phyloP scores from a whole-genome alignment of 2,888 invertebrate genomes.

The Nymphalis polychloros region DNA sequence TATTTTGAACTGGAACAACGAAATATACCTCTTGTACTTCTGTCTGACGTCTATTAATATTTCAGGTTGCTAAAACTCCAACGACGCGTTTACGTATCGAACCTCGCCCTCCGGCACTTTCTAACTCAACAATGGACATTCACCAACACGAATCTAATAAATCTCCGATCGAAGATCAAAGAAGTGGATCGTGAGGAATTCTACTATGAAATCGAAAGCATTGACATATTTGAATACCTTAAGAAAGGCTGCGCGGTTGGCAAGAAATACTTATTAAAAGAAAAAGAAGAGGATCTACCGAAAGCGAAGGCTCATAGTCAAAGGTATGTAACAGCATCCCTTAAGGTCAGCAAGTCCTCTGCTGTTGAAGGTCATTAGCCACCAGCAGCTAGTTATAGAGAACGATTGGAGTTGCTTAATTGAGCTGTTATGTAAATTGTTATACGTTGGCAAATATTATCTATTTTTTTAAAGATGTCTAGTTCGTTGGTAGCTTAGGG shows the following conservation, averaged over 20 bases:
- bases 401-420: too few species aligned
- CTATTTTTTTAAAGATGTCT: too few species aligned
- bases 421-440: too few species aligned
- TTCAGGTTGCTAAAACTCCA: conserved; percentile 89
- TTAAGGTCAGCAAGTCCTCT: too few species aligned
- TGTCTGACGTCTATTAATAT: conserved; percentile 14
- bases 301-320: conserved; percentile 73
- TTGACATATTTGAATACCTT: conserved; percentile 79
- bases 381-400: too few species aligned
- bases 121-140: conserved; percentile 90
- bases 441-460: too few species aligned
- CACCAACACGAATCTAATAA: conserved; percentile 65
- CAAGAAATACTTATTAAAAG: conserved; percentile 77
- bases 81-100: conserved; percentile 89
- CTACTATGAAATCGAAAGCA: conserved; percentile 79
- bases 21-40: too few species aligned
- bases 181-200: conserved; percentile 79
- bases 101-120: conserved; percentile 87
- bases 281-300: conserved; percentile 81
- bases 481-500: too few species aligned
- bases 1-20: not conserved
- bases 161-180: conserved; percentile 75
- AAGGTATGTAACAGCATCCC: conserved; percentile 62
- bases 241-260: conserved; percentile 82
- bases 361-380: too few species aligned